A percentile compares a stretch with the other conserved stretches of the same genome.
These are phyloP conservation scores for Pygocentrus nattereri DNA, from an alignment of 2,797 vertebrate genomes.

Conservation along the genomic window DNA sequence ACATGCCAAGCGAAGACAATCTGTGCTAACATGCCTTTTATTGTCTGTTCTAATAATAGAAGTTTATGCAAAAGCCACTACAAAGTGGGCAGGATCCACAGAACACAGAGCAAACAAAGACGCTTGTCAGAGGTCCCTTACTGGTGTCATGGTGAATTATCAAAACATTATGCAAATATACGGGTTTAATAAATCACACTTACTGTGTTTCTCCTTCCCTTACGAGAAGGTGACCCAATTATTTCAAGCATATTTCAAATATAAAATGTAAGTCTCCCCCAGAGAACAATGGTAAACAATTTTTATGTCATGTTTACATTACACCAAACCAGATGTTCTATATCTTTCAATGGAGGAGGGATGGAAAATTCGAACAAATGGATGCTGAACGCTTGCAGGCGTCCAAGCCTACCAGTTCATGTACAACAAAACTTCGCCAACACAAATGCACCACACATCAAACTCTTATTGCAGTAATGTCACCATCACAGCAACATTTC, in stretches of 20 bases:
- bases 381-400: too few relatives aligned
- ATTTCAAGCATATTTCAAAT: neutral
- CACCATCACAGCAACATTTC: too few relatives aligned
- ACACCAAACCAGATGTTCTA: too few relatives aligned
- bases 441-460: too few relatives aligned
- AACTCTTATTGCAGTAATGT: too few relatives aligned
- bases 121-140: slow-evolving; percentile 27
- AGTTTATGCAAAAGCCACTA: slow-evolving; percentile 15
- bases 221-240: neutral
- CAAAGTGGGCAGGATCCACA: slow-evolving; percentile 5
- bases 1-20: slow-evolving; percentile 30
- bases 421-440: too few relatives aligned
- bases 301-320: neutral
- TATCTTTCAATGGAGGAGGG: too few relatives aligned
- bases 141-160: slow-evolving; percentile 39
- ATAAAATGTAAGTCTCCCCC: neutral
- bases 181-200: slow-evolving; percentile 2
- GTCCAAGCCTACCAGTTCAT: too few relatives aligned
- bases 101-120: slow-evolving; percentile 12
- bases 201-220: neutral
- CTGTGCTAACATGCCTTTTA: slow-evolving; percentile 24
- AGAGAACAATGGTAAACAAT: neutral
- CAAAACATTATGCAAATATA: slow-evolving; percentile 20
- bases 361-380: neutral
- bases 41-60: slow-evolving; percentile 42